Evolutionary conservation across 2,888 invertebrate genomes (phyloP), one percentile per base, ranked within the genome.

Genomic region (Encarsia formosa): DNA sequence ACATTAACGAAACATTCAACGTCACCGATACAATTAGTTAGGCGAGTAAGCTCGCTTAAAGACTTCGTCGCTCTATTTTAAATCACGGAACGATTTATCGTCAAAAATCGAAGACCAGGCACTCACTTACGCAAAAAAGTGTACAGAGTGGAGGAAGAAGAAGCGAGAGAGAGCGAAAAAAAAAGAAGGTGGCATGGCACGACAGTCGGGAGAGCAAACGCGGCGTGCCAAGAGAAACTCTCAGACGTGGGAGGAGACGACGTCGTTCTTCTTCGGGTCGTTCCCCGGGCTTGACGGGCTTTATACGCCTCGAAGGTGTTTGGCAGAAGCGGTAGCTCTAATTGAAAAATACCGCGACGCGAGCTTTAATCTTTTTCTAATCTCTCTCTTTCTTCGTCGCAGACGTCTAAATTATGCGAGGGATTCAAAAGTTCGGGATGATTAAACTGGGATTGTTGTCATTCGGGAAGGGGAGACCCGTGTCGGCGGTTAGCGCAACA

Each of bases 321-420:
- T 55, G 48, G 52, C 52, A 49, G 41, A 39, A 13, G 46, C 31
- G 40, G 39, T 19, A 22, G 35, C 13, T 56, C 56, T 56, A 56
- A 56, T 56, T 56, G 52, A 49, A 56, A 56, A 56, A 56, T 56
- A 47, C 56, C 56, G 47, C 52, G 46, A 52, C 55, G 56, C 35
- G 41, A 45, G 35, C 49, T 52, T 55, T 49, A 55, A 55, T 55
- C 55, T 55, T 52, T 55, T 55, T 48, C 55, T 55, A 55, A 49
- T 55, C 51, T 39, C 18, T 15, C 5, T 16, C n/a, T 24, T 51
- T 31, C 9, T 23, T 11, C 40, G 9, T 15, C 18, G 29, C 44
- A 29, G 46, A 45, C 42, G 39, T 45, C 49, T 54, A 41, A 50
- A 47, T 54, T 54, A 48, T 24, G 22, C 24, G n/a, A n/a, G 6